Conservation (phyloP, 2,113 vertebrate species). For the Phoxinus phoxinus region DNA sequence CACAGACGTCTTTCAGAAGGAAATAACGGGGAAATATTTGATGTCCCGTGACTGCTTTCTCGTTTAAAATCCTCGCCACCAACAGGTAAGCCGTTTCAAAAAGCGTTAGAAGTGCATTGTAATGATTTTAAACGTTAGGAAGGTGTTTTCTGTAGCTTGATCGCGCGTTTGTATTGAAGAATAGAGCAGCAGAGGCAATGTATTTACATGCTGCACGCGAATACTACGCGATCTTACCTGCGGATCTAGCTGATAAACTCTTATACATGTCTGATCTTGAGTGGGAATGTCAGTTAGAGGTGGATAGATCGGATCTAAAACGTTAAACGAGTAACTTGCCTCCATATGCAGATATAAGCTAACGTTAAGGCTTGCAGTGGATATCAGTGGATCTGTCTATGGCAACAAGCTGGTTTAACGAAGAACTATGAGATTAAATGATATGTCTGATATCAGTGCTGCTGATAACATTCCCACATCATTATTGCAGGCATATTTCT, state of each 20-base stretch:
- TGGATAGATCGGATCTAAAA: neutral
- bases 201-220: constrained; percentile 25
- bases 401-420: constrained; percentile 18
- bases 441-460: neutral
- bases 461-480: neutral
- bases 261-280: neutral
- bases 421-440: neutral
- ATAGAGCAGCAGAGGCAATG: constrained; percentile 6
- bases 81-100: neutral
- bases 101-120: neutral
- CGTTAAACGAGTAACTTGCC: neutral
- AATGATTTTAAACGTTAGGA: neutral
- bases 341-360: neutral
- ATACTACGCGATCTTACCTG: neutral
- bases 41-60: constrained; percentile 5
- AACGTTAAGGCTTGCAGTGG: constrained; percentile 7
- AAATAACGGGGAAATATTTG: constrained; percentile 37
- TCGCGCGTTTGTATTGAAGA: constrained; percentile 25
- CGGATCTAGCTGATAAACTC: neutral
- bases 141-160: constrained; percentile 11
- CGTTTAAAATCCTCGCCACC: neutral
- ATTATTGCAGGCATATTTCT: neutral
- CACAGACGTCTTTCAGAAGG: constrained; percentile 39
- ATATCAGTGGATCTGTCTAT: neutral
- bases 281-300: neutral